Evolutionary conservation across 2,113 vertebrate species (phyloP), one percentile per base, ranked within the genome.

Genomic region (Rhizomys pruinosus): DNA sequence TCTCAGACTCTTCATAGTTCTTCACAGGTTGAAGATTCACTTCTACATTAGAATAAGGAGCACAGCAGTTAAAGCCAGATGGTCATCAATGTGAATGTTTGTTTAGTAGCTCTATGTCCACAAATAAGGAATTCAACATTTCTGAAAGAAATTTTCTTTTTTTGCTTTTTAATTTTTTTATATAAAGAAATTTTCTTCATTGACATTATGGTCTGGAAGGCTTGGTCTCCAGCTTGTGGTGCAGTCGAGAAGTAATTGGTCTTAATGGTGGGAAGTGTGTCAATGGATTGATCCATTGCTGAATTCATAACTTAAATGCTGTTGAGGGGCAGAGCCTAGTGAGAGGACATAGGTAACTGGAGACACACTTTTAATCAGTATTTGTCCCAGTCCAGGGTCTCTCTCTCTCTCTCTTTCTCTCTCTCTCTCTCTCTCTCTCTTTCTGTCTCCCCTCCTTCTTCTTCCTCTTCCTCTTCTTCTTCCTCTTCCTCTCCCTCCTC

Each of bases 41-140:
- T 39, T 5, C 27, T 92, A 61, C 27, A 7, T 73, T 89, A 89
- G 10, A 84, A 32, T 32, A 80, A 91, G 89, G 44, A 37, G 2
- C 7, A 39, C 13, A 90, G 44, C 34, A 27, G 39, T 73, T 86
- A 91, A 78, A 94, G 7, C 25, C 44, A 84, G 72, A 42, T 1
- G 57, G 2, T 73, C 29, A 1, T 66, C 89, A 16, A 20, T 63
- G 77, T 82, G 25, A 93, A 76, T 89, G 42, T 86, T 92, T 93
- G 20, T 52, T 72, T 93, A 69, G 23, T 91, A 85, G 32, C 57
- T 79, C 29, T 57, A 55, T 81, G 23, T 82, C 11, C 57, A 34
- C 37, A 55, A 68, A 68, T 57, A 84, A 76, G 27, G 88, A 79
- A 84, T 17, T 94, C 77, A 90, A 32, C n/a, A 88, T 84, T 94